phyloP scores from a whole-genome alignment of 1,140 invertebrate species.

The Limonius californicus region DNA sequence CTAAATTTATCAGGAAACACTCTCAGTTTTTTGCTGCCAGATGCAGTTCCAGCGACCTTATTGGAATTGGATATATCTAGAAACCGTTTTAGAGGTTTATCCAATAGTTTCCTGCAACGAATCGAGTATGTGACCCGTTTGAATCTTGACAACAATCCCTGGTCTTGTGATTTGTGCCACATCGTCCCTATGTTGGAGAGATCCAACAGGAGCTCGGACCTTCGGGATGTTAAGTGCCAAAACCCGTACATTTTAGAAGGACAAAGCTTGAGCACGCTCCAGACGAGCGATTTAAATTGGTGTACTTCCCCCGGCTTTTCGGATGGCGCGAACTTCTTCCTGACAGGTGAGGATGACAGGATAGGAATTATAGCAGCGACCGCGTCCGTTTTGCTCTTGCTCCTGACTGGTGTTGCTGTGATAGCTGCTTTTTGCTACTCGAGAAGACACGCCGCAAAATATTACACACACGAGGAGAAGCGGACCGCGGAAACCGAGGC shows the following conservation, averaged over 20 bases:
- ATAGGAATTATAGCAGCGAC: slow-evolving; percentile 58
- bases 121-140: slow-evolving; percentile 53
- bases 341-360: slow-evolving; percentile 51
- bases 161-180: slow-evolving; percentile 65
- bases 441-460: slow-evolving; percentile 61
- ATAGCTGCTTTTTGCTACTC: slow-evolving; percentile 55
- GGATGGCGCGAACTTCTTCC: slow-evolving; percentile 40
- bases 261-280: slow-evolving; percentile 49
- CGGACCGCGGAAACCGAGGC: slow-evolving; percentile 49
- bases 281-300: slow-evolving; percentile 50
- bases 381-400: slow-evolving; percentile 51
- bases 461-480: slow-evolving; percentile 71
- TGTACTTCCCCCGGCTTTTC: slow-evolving; percentile 46
- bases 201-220: slow-evolving; percentile 51
- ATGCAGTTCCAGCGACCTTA: slow-evolving; percentile 54
- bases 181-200: slow-evolving; percentile 54
- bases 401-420: slow-evolving; percentile 52
- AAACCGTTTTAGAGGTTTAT: slow-evolving; percentile 59
- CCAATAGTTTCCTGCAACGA: slow-evolving; percentile 52
- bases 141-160: slow-evolving; percentile 60
- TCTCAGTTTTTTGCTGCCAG: slow-evolving; percentile 53
- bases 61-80: slow-evolving; percentile 58
- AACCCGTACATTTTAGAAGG: slow-evolving; percentile 52
- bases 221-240: slow-evolving; percentile 51
- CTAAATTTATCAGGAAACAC: slow-evolving; percentile 58